Conservation (phyloP, 2,113 vertebrate species). For the Sula dactylatra region DNA sequence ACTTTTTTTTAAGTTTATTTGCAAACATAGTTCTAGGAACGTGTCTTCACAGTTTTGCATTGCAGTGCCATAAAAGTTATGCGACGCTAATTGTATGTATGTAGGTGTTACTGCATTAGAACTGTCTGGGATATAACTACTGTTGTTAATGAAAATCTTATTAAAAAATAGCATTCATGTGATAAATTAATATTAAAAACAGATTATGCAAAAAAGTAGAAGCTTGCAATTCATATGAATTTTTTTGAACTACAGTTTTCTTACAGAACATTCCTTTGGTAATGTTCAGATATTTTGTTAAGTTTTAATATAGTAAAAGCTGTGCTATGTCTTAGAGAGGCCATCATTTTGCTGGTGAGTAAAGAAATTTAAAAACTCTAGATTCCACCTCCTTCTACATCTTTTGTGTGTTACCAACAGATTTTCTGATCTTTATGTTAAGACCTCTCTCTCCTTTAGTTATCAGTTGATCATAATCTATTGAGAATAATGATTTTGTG, state of each 20-base stretch:
- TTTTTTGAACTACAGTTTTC: not conserved
- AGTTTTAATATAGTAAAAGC: not conserved
- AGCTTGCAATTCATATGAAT: not conserved
- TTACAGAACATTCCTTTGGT: not conserved
- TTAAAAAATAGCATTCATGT: not conserved
- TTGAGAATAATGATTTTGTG: not conserved
- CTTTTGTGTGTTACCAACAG: not conserved
- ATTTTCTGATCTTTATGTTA: conserved; percentile 15
- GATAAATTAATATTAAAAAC: not conserved
- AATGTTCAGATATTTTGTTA: not conserved
- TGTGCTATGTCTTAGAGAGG: not conserved
- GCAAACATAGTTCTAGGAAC: not conserved
- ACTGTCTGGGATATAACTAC: not conserved
- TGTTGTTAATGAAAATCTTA: not conserved
- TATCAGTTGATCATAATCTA: conserved; percentile 20
- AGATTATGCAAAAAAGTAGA: not conserved
- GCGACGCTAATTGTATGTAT: not conserved
- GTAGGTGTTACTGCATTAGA: not conserved
- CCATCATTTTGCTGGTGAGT: not conserved
- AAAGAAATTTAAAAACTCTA: not conserved
- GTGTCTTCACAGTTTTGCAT: not conserved
- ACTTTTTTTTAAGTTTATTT: not conserved
- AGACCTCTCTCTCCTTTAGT: not conserved
- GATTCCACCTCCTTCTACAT: not conserved
- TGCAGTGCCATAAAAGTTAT: not conserved